Conservation (phyloP, 1,140 invertebrate species). For the Aphelenchoides fujianensis region DNA sequence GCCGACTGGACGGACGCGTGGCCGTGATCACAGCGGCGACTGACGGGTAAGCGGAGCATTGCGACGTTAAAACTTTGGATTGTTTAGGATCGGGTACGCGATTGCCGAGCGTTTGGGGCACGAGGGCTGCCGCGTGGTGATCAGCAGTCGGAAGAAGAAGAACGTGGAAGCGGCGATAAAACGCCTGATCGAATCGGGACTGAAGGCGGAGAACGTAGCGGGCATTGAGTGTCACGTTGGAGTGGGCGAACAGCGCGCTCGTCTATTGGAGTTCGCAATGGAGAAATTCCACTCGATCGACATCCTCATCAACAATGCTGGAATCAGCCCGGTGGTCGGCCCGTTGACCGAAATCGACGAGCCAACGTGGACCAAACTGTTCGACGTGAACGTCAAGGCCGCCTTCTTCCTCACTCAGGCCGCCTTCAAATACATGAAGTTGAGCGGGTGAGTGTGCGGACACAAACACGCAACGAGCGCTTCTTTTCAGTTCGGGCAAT, state of each 20-base stretch:
- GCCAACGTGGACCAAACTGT: conserved; percentile 75
- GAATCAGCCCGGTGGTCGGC: conserved; percentile 75
- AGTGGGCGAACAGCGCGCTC: neutral
- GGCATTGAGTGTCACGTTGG: conserved; percentile 67
- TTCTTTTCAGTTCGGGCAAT: conserved; percentile 34
- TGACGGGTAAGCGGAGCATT: neutral
- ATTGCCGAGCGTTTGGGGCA: conserved; percentile 79
- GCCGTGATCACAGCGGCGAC: conserved; percentile 20
- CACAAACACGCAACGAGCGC: no score
- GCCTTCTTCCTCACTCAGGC: conserved; percentile 82
- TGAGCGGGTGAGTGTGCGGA: conserved; percentile 64
- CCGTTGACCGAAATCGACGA: conserved; percentile 68
- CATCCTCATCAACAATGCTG: conserved; percentile 91
- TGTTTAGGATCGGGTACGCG: conserved; percentile 79
- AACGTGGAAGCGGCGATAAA: conserved; percentile 59
- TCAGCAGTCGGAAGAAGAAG: conserved; percentile 74
- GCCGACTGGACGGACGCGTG: conserved; percentile 7
- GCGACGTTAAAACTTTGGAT: neutral
- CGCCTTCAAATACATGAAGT: conserved; percentile 76
- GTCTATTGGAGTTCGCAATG: conserved; percentile 72
- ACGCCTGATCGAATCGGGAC: conserved; percentile 63
- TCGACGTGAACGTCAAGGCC: conserved; percentile 88
- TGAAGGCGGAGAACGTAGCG: conserved; percentile 53
- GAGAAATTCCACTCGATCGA: conserved; percentile 81
- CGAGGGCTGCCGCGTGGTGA: conserved; percentile 84